Conservation (phyloP, 2,797 vertebrate genomes). For the Cetoscarus ocellatus region DNA sequence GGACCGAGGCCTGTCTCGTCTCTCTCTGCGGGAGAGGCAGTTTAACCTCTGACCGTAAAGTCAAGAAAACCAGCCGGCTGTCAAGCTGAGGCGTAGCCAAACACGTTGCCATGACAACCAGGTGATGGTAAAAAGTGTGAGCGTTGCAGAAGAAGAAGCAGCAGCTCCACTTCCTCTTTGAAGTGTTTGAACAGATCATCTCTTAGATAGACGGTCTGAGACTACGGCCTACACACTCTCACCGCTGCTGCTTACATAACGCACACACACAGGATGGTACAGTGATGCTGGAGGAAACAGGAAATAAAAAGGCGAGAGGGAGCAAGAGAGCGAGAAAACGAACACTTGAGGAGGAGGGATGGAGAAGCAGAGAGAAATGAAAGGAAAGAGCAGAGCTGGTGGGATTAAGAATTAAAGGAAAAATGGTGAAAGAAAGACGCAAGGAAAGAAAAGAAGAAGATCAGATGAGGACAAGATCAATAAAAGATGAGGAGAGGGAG, state of each 20-base stretch:
- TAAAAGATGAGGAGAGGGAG: slow-evolving; percentile 4
- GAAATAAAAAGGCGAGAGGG: slow-evolving; percentile 45
- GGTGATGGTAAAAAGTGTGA: slow-evolving; percentile 24
- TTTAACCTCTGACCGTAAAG: slow-evolving; percentile 24
- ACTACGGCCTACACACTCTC: slow-evolving; percentile 76
- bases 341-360: background rate
- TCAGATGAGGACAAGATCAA: slow-evolving; percentile 7
- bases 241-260: slow-evolving; percentile 71
- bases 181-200: slow-evolving; percentile 57
- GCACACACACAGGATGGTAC: slow-evolving; percentile 34
- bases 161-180: slow-evolving; percentile 59
- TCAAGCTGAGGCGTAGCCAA: background rate
- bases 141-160: slow-evolving; percentile 10
- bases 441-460: background rate
- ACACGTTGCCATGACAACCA: slow-evolving; percentile 52
- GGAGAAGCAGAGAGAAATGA: background rate
- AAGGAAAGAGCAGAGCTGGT: background rate
- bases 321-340: background rate
- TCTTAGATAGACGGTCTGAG: slow-evolving; percentile 72
- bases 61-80: background rate
- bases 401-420: background rate
- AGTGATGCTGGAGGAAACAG: slow-evolving; percentile 61
- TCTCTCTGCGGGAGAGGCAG: background rate
- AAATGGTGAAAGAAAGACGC: background rate
- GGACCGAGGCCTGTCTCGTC: background rate